Evolutionary conservation across 2,797 vertebrate genomes (phyloP).

Genomic region (Enoplosus armatus): DNA sequence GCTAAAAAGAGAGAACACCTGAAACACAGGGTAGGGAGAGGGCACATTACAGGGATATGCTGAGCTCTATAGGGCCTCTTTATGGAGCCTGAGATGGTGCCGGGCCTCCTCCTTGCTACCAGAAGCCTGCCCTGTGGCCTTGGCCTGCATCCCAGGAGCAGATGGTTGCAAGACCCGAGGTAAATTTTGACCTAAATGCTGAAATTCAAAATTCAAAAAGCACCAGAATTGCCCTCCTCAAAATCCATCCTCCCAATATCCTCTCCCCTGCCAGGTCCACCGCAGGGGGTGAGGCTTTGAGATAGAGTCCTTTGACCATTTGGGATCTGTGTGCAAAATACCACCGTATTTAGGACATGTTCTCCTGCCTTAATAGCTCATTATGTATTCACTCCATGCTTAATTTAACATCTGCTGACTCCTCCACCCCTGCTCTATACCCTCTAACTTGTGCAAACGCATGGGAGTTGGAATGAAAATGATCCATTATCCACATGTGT

Average conservation of each 20-base stretch:
- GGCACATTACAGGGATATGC: constrained; percentile 64
- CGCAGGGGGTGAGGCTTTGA: constrained; percentile 38
- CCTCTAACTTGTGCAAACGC: constrained; percentile 70
- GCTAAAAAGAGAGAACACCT: constrained; percentile 84
- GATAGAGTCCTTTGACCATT: constrained; percentile 53
- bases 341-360: constrained; percentile 70
- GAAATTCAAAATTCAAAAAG: constrained; percentile 73
- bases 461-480: constrained; percentile 75
- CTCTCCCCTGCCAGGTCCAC: constrained; percentile 51
- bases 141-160: constrained; percentile 82
- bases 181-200: constrained; percentile 86
- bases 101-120: constrained; percentile 59
- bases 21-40: constrained; percentile 76
- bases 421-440: constrained; percentile 55
- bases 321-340: constrained; percentile 55
- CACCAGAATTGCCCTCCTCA: constrained; percentile 45
- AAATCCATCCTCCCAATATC: constrained; percentile 35
- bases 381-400: constrained; percentile 81
- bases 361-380: constrained; percentile 78
- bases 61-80: constrained; percentile 60
- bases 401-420: constrained; percentile 81
- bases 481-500: constrained; percentile 83
- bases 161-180: constrained; percentile 85
- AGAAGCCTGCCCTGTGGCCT: constrained; percentile 77
- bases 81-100: constrained; percentile 56